These are phyloP conservation scores for Bimastos eiseni DNA, from an alignment of 2,888 invertebrate species.

Conservation along the genomic window DNA sequence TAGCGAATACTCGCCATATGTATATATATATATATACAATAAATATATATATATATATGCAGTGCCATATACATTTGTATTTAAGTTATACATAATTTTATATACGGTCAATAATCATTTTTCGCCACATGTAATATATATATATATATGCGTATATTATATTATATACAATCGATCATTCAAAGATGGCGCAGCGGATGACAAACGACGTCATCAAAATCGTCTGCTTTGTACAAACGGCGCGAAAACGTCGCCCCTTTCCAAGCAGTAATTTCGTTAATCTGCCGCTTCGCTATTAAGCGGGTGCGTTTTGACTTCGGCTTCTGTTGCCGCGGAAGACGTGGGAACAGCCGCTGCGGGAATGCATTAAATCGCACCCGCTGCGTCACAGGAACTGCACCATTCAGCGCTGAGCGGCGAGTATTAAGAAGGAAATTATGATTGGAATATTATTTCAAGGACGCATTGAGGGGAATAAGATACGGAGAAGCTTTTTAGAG, in stretches of 20 bases:
- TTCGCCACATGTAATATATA: no score
- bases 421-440: background rate
- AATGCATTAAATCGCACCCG: conserved; percentile 13
- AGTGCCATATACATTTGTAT: no score
- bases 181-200: background rate
- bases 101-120: background rate
- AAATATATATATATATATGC: no score
- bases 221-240: background rate
- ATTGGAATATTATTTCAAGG: background rate
- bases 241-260: background rate
- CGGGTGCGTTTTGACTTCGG: background rate
- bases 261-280: background rate
- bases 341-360: background rate
- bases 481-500: no score
- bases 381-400: background rate
- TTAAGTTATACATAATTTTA: no score
- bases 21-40: no score
- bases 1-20: background rate
- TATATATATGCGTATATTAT: no score
- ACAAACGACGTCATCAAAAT: conserved; percentile 6
- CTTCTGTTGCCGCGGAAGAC: background rate
- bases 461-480: background rate
- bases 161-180: background rate
- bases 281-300: background rate
- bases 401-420: background rate